Evolutionary conservation across 2,888 invertebrate genomes (phyloP).

Genomic region (Didymodactylos carnosus): DNA sequence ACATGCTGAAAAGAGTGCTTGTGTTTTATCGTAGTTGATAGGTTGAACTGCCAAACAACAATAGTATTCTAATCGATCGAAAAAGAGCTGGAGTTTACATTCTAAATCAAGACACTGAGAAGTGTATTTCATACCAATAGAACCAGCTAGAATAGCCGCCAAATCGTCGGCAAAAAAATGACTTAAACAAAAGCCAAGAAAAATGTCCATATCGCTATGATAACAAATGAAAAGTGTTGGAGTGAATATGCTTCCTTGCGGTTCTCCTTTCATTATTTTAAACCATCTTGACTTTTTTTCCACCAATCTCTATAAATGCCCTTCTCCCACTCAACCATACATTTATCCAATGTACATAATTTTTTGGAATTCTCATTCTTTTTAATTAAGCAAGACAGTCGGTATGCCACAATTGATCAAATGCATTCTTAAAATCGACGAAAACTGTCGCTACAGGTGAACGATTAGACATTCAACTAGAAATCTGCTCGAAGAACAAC

Average conservation of each 20-base stretch:
- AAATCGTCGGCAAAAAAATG: not conserved
- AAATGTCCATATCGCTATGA: not conserved
- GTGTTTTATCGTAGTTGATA: not conserved
- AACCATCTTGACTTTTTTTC: not conserved
- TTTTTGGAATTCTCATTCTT: not conserved
- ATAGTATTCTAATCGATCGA: not conserved
- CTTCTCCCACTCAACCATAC: not conserved
- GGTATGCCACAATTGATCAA: not conserved
- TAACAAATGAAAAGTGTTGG: not conserved
- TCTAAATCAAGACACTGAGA: not conserved
- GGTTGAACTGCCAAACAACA: not conserved
- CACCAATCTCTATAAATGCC: not conserved
- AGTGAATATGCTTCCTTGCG: not conserved
- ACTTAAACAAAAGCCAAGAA: not conserved
- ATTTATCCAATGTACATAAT: not conserved
- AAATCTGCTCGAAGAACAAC: not conserved
- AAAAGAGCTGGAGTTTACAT: not conserved
- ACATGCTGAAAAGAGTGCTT: not conserved
- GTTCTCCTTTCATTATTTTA: not conserved
- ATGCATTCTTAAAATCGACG: not conserved
- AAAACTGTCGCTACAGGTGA: not conserved
- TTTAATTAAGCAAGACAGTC: not conserved
- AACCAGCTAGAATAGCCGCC: not conserved
- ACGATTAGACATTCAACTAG: not conserved
- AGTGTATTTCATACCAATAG: not conserved